Base-by-base conservation (phyloP, 1,140 invertebrate species). In the Gerris buenoi region DNA sequence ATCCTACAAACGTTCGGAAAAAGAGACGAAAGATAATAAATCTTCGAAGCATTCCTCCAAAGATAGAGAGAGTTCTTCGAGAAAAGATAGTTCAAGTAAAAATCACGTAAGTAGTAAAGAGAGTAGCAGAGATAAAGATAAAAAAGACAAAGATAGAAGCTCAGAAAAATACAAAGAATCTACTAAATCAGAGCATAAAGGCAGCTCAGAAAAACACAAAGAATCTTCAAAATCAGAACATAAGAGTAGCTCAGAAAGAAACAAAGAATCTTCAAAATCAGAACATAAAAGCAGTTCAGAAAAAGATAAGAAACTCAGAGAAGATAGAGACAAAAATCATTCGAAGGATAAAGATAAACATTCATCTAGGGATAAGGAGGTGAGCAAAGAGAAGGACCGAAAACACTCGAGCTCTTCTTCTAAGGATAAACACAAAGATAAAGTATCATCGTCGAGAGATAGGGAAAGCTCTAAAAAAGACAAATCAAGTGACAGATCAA, bases 21-120 rank as follows among this genome's bases (percentile, higher is more conserved):
- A 27, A 33, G 46, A 33, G 18, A 27, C 22, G 14, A 29, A 63
- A 27, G 46, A 67, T 63, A 69, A 26, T 15, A 27, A 66, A 14
- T 67, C 64, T 28, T 25, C 13, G 22, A 66, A 64, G 14, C 59
- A 58, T 71, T 70, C 25, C 61, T 59, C 67, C 70, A 67, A 69
- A 27, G 68, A 61, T 62, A 71, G 64, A 58, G 68, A 72, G 62
- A 70, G 69, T 68, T 65, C 72, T 67, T 68, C 70, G 63, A 68
- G 58, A 29, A 76, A 74, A 69, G 25, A 63, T 33, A 76, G 73
- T 56, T 65, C 58, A 68, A 67, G 59, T 65, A 26, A 33, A n/a
- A 27, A 65, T 66, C 69, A 59, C 64, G 67, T 65, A 60, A 70
- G 18, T 68, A 69, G 33, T 65, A 75, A 63, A 71, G 75, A 13